Evolutionary conservation across 2,888 invertebrate species (phyloP).

Genomic region (Drosophila multiciliata): DNA sequence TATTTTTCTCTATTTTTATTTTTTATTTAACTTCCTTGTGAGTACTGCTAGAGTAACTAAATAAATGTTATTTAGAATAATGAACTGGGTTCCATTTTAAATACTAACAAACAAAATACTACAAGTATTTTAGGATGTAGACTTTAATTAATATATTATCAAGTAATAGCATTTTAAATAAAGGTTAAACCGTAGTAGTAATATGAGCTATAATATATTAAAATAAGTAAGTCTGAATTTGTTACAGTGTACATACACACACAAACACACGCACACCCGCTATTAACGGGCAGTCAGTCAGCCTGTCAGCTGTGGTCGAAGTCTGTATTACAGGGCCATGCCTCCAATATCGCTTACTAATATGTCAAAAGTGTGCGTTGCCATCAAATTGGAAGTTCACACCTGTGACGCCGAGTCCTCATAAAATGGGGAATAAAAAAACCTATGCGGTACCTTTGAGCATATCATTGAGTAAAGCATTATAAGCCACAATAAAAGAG

Average conservation of each 20-base stretch:
- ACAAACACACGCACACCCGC: constrained; percentile 14
- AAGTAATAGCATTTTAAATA: background rate
- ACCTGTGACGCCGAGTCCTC: constrained; percentile 54
- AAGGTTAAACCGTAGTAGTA: background rate
- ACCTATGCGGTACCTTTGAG: constrained; percentile 25
- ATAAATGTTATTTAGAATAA: background rate
- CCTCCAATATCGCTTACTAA: constrained; percentile 58
- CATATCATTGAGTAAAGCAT: constrained; percentile 38
- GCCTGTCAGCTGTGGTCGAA: constrained; percentile 17
- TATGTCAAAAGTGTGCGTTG: constrained; percentile 58
- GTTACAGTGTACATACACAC: background rate
- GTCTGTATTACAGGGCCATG: constrained; percentile 9
- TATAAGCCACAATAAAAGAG: constrained; percentile 45
- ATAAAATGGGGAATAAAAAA: constrained; percentile 1
- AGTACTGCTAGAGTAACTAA: background rate
- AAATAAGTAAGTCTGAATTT: background rate
- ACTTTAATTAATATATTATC: background rate
- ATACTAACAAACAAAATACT: background rate
- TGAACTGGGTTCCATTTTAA: background rate
- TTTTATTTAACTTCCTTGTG: background rate
- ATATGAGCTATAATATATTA: background rate
- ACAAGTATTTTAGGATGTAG: background rate
- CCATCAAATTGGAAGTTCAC: constrained; percentile 53
- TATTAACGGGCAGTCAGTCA: constrained; percentile 13
- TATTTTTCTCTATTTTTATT: background rate